Evolutionary conservation across 2,888 invertebrate genomes (phyloP).

Genomic region (Eueremaeus valkanovi): DNA sequence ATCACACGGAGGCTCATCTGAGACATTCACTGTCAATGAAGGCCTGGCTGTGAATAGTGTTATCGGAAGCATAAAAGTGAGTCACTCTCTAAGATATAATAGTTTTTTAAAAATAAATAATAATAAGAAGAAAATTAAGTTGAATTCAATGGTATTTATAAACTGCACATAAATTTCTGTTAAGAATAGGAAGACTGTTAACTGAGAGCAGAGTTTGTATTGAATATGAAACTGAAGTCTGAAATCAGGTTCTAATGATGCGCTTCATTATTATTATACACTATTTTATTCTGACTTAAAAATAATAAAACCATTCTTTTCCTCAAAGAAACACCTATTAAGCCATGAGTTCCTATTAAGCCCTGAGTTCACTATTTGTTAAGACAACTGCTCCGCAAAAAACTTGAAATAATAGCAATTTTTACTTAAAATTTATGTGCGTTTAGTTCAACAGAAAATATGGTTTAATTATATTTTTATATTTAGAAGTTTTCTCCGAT

Average conservation of each 20-base stretch:
- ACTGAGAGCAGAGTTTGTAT: too few species aligned
- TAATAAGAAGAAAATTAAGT: too few species aligned
- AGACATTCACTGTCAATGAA: conserved; percentile 84
- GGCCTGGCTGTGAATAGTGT: conserved; percentile 72
- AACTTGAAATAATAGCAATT: background rate
- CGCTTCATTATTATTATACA: background rate
- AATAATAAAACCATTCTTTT: background rate
- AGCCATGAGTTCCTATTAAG: too few species aligned
- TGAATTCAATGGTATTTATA: too few species aligned
- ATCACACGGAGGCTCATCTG: conserved; percentile 83
- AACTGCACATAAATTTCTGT: too few species aligned
- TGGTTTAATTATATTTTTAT: background rate
- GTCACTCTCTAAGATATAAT: too few species aligned
- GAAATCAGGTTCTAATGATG: conserved; percentile 16
- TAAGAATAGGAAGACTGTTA: too few species aligned
- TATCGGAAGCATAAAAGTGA: conserved; percentile 59
- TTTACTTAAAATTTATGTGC: background rate
- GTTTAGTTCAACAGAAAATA: background rate
- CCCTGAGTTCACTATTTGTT: background rate
- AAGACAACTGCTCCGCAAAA: background rate
- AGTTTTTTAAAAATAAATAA: too few species aligned
- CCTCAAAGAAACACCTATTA: background rate
- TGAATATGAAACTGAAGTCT: too few species aligned
- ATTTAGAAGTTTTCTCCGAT: background rate
- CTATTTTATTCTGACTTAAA: background rate